phyloP scores from a whole-genome alignment of 2,888 invertebrate genomes.

The Podabrus alpinus region DNA sequence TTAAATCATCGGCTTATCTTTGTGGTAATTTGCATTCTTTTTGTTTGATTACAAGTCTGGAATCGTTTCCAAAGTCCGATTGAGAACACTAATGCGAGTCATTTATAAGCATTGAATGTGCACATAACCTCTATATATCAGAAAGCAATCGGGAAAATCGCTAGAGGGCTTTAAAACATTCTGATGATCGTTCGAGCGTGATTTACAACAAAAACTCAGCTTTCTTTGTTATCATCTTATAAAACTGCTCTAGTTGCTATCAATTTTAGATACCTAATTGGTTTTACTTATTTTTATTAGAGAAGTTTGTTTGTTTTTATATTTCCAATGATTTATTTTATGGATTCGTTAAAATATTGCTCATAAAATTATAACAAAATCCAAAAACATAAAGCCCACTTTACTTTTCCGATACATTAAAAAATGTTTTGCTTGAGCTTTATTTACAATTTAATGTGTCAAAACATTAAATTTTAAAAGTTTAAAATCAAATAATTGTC shows the following conservation, averaged over 20 bases:
- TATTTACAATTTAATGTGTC: conserved; percentile 24
- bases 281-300: conserved; percentile 18
- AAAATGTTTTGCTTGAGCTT: conserved; percentile 11
- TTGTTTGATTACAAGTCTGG: conserved; percentile 31
- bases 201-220: conserved; percentile 51
- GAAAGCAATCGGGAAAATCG: conserved; percentile 55
- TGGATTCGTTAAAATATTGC: conserved; percentile 5
- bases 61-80: conserved; percentile 46
- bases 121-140: conserved; percentile 55
- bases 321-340: conserved; percentile 14
- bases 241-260: conserved; percentile 39
- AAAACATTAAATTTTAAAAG: conserved; percentile 25
- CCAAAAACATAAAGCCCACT: background rate
- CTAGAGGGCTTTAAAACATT: conserved; percentile 57
- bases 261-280: conserved; percentile 26
- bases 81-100: conserved; percentile 52
- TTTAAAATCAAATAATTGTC: conserved; percentile 34
- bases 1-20: conserved; percentile 28
- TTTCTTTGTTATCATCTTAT: conserved; percentile 42
- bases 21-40: conserved; percentile 25
- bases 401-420: conserved; percentile 25
- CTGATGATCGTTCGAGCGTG: conserved; percentile 49
- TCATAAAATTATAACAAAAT: background rate
- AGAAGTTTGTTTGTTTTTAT: conserved; percentile 19
- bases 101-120: conserved; percentile 55